phyloP scores from a whole-genome alignment of 2,113 vertebrate species.

The Pomatorhinus ruficollis region DNA sequence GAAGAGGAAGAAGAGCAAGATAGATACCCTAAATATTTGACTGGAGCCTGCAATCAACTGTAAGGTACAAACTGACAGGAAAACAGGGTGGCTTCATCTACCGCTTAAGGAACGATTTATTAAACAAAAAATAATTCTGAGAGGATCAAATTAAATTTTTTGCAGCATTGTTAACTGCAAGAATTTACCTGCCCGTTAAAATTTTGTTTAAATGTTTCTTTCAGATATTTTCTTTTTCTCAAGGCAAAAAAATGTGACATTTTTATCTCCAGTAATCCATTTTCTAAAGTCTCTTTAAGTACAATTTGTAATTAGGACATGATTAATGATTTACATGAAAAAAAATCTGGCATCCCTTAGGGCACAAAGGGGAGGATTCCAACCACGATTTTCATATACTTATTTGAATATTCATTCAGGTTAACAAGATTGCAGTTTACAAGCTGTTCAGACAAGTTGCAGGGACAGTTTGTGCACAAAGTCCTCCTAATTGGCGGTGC shows the following conservation, averaged over 20 bases:
- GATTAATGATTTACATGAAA: background rate
- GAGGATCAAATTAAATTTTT: fast-evolving
- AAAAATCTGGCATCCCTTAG: background rate
- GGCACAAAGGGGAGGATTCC: background rate
- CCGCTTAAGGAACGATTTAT: background rate
- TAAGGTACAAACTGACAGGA: background rate
- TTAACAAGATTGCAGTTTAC: background rate
- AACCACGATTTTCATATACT: background rate
- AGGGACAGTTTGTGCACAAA: background rate
- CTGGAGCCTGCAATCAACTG: background rate
- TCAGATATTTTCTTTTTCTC: background rate
- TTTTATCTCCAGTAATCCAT: background rate
- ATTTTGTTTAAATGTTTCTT: background rate
- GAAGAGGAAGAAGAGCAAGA: background rate
- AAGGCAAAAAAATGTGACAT: background rate
- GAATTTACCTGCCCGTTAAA: background rate
- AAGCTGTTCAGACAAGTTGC: background rate
- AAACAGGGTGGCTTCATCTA: background rate
- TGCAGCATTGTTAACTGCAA: background rate
- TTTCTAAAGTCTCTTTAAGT: background rate
- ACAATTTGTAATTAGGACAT: background rate
- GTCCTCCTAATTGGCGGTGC: background rate
- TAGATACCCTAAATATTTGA: background rate
- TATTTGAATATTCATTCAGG: background rate
- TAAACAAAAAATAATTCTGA: background rate